These are phyloP conservation scores for Drosophila bifasciata DNA, from an alignment of 1,140 invertebrate genomes.

Conservation along the genomic window DNA sequence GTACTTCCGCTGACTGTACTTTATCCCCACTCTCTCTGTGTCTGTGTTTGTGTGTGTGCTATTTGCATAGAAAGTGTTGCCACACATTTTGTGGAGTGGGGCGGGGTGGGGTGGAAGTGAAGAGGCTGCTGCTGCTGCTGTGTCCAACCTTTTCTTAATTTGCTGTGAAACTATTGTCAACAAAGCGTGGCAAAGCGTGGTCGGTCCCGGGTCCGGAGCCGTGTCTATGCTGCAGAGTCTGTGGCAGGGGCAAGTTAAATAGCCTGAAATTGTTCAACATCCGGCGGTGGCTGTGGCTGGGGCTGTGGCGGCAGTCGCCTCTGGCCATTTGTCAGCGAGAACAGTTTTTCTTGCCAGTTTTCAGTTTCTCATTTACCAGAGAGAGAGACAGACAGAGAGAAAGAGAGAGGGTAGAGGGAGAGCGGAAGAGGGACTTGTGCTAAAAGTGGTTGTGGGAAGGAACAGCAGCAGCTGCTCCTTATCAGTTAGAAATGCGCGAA, in stretches of 20 bases:
- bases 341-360: background rate
- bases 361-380: background rate
- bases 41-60: constrained; percentile 34
- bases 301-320: constrained; percentile 40
- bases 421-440: constrained; percentile 22
- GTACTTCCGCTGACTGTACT: constrained; percentile 77
- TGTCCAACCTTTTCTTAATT: constrained; percentile 82
- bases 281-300: constrained; percentile 54
- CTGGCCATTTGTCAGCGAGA: constrained; percentile 68
- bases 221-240: too few species aligned
- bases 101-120: too few species aligned
- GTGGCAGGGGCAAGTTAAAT: constrained; percentile 71
- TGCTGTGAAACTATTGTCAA: constrained; percentile 82
- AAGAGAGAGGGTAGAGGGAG: too few species aligned
- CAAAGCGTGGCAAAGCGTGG: constrained; percentile 64
- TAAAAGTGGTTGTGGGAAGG: background rate
- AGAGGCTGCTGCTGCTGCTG: constrained; percentile 13
- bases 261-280: constrained; percentile 75
- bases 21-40: constrained; percentile 12
- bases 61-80: constrained; percentile 79
- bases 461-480: constrained; percentile 13
- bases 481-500: background rate
- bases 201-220: constrained; percentile 1
- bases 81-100: too few species aligned
- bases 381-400: too few species aligned